Evolutionary conservation across 2,113 vertebrate species (phyloP).

Genomic region (Lipotes vexillifer): DNA sequence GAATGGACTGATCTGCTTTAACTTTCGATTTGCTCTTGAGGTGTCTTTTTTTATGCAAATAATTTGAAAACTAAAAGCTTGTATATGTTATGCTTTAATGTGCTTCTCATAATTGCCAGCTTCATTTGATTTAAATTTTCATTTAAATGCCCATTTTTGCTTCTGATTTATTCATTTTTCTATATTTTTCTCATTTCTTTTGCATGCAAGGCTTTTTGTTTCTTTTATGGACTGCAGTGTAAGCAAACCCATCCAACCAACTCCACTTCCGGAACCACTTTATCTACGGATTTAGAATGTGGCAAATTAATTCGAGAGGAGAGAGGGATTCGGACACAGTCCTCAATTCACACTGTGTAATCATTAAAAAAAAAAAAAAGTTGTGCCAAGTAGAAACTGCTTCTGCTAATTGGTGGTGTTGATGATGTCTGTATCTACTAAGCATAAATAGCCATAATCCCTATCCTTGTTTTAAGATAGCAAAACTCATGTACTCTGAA

Average conservation of each 20-base stretch:
- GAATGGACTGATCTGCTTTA: not conserved
- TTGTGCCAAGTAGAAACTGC: slow-evolving; percentile 66
- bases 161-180: slow-evolving; percentile 55
- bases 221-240: slow-evolving; percentile 93
- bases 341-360: slow-evolving; percentile 82
- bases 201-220: slow-evolving; percentile 96
- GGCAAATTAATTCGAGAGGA: slow-evolving; percentile 91
- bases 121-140: slow-evolving; percentile 37
- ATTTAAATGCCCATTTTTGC: slow-evolving; percentile 40
- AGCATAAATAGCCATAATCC: not conserved
- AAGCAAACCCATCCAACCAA: slow-evolving; percentile 90
- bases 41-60: slow-evolving; percentile 59
- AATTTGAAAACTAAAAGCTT: slow-evolving; percentile 60
- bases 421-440: not conserved
- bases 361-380: slow-evolving; percentile 70
- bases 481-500: not conserved
- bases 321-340: slow-evolving; percentile 78
- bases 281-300: slow-evolving; percentile 95
- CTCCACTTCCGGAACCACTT: slow-evolving; percentile 92
- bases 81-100: slow-evolving; percentile 56
- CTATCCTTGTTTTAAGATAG: not conserved
- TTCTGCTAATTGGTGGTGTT: not conserved
- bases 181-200: slow-evolving; percentile 55
- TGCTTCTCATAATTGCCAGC: slow-evolving; percentile 47
- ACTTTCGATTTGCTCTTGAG: slow-evolving; percentile 25